Evolutionary conservation across 2,113 vertebrate genomes (phyloP).

Genomic region (Petroica traversi): DNA sequence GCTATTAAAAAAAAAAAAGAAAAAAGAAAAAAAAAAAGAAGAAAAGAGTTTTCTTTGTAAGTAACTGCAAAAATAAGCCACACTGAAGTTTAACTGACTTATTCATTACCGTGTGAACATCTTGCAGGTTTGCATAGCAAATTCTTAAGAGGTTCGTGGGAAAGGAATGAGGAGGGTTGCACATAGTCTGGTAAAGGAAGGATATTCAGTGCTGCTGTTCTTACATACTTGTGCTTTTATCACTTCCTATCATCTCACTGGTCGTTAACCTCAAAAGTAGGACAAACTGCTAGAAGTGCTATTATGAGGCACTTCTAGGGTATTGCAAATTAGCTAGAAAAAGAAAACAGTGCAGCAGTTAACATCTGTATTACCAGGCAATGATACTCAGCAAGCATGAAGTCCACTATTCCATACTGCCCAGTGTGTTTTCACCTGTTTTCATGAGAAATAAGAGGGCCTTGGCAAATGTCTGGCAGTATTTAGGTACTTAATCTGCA

Average conservation of each 20-base stretch:
- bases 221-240: constrained; percentile 55
- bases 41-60: not conserved
- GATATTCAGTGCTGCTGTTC: constrained; percentile 50
- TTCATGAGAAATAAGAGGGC: not conserved
- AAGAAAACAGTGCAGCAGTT: constrained; percentile 40
- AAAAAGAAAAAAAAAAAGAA: not conserved
- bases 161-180: not conserved
- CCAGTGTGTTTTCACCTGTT: not conserved
- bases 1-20: not conserved
- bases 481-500: not conserved
- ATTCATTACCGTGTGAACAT: constrained; percentile 64
- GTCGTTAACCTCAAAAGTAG: constrained; percentile 71
- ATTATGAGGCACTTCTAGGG: constrained; percentile 11
- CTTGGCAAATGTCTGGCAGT: not conserved
- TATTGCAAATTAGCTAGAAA: constrained; percentile 44
- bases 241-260: constrained; percentile 73
- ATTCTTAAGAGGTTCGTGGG: constrained; percentile 28
- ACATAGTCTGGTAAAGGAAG: constrained; percentile 44
- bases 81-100: constrained; percentile 45
- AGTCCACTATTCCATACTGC: not conserved
- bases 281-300: constrained; percentile 48
- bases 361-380: not conserved
- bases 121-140: constrained; percentile 50
- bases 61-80: constrained; percentile 14
- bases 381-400: not conserved